Evolutionary conservation across 2,888 invertebrate species (phyloP), one percentile per base, ranked within the genome.

Genomic region (Epsilonema sp.): DNA sequence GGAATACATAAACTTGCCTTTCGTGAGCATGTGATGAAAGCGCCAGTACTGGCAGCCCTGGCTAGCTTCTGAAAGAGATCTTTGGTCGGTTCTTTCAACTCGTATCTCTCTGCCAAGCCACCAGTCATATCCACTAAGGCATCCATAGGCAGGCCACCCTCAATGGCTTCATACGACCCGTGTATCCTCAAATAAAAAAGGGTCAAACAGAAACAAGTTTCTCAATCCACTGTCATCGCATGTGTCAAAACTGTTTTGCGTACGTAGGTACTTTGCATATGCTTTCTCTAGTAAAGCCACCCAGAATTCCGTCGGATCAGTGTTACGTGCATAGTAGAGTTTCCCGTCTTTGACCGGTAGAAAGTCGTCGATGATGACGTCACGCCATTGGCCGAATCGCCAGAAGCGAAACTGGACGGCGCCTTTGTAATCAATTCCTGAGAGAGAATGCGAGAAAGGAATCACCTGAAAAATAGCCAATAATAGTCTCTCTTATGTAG

Each of bases 121-220:
- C 70, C 69, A 1, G 70, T 70, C 47, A 70, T 54, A 53, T 70
- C 70, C 0, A 70, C 69, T 44, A 70, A 56, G 11, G 70, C 70
- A 53, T 69, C 68, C 65, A 68, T 67, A 0, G 70, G 62, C 47
- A 67, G 67, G 1, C 70, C 70, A 8, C 69, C 69, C 51, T 66
- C 68, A 43, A 70, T 54, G 13, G 68, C 67, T 51, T 67, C 67
- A 54, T 69, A 70, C 2, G 66, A 67, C 1, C 69, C 70, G 55
- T 70, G 68, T 13, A 70, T 53, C 52, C 69, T 69, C 52, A 1
- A 42, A n/a, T n/a, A n/a, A 19, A 4, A 46, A n/a, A n/a, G n/a
- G n/a, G n/a, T n/a, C n/a, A n/a, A n/a, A n/a, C n/a, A n/a, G n/a
- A n/a, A n/a, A n/a, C n/a, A n/a, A n/a, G n/a, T n/a, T n/a, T n/a